phyloP scores from a whole-genome alignment of 2,113 vertebrate genomes.

The Leptobrachium leishanense region DNA sequence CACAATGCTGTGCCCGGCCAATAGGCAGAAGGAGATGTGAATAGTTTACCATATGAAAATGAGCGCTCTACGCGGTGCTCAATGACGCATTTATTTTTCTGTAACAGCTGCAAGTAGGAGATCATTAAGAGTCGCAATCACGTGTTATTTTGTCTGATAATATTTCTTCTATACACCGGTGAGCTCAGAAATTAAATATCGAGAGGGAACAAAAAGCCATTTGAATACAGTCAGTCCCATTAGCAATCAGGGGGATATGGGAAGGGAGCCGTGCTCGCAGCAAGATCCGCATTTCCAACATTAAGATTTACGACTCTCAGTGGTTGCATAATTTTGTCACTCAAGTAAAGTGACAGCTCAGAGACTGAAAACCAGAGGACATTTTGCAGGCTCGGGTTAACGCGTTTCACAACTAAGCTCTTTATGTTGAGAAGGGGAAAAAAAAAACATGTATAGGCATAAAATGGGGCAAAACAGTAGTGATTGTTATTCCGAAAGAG shows the following conservation, averaged over 20 bases:
- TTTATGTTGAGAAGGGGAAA: too few species aligned
- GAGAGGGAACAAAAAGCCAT: background rate
- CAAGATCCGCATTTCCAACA: too few species aligned
- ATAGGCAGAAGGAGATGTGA: background rate
- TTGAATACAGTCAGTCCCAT: background rate
- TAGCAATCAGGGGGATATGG: constrained; percentile 1
- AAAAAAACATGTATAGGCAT: too few species aligned
- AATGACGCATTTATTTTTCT: background rate
- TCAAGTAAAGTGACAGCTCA: too few species aligned
- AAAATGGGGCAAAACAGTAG: too few species aligned
- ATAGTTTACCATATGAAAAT: background rate
- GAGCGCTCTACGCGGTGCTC: background rate
- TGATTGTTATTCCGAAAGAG: too few species aligned
- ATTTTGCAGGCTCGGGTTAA: too few species aligned
- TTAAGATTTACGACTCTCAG: too few species aligned
- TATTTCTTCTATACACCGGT: background rate
- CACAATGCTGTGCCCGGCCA: background rate
- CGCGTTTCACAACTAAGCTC: too few species aligned
- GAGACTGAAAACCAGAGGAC: too few species aligned
- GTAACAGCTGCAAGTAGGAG: background rate
- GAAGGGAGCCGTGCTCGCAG: too few species aligned
- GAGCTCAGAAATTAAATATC: background rate
- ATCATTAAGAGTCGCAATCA: background rate
- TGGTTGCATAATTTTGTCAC: too few species aligned
- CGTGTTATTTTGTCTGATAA: background rate